Evolutionary conservation across 2,797 vertebrate species (phyloP), one percentile per base, ranked within the genome.

Genomic region (Clarias platycephalus): DNA sequence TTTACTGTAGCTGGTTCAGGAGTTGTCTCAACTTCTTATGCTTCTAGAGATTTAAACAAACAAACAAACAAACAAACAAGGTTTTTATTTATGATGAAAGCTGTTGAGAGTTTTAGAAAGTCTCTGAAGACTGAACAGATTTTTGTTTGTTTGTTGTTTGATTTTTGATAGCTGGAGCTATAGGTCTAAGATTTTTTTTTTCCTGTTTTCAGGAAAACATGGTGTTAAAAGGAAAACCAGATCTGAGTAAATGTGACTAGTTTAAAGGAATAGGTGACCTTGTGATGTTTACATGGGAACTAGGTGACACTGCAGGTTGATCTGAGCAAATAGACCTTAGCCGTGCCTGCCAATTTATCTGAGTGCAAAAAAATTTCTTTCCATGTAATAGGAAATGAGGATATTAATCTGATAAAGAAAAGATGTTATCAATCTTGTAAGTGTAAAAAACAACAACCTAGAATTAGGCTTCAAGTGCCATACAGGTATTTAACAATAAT

Each of bases 261-360:
- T 20, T 64, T 62, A 28, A 28, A 63, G 74, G 55, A 22, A 55
- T 53, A 4, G 34, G 9, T 44, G 31, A 34, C 70, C 80, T 82
- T 57, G 37, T 78, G 74, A 63, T 86, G 16, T 86, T 86, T 82
- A 53, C 63, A 63, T 44, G 60, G 63, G 74, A 79, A 82, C 74
- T 71, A n/a, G 26, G 40, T 82, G 80, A 82, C 84, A 34, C 80
- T 63, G 63, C 26, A 13, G 34, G 44, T 82, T 20, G 24, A 20
- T 58, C n/a, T 0, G 53, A 12, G 80, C 40, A 71, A 82, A 82
- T 18, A 86, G 71, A 79, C 15, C 10, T 0, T 12, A 24, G 26
- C 12, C 20, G 4, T 44, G 7, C 37, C 13, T 34, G 40, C 8
- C 53, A 28, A n/a, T 8, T 26, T 75, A 34, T 31, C 40, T 2